Conservation (phyloP, 2,113 vertebrate species). For the Cochlearius cochlearius region DNA sequence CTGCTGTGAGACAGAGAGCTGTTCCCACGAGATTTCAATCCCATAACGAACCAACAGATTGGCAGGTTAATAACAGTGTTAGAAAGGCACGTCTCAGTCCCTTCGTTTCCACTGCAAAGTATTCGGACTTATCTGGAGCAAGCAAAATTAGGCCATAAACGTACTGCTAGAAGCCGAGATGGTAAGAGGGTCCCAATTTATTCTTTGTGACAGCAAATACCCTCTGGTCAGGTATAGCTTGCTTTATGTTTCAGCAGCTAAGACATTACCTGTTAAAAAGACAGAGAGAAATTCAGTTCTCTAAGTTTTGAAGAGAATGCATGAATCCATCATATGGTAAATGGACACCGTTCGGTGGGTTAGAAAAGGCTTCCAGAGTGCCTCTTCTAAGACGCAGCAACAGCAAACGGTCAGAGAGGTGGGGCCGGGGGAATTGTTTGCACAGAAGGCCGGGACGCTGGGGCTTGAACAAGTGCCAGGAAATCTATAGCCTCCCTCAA, state of each 20-base stretch:
- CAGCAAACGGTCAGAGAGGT: background rate
- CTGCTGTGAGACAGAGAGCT: background rate
- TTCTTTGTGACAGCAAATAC: background rate
- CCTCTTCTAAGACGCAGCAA: background rate
- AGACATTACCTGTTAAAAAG: background rate
- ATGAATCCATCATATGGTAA: background rate
- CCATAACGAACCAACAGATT: background rate
- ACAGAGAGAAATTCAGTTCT: background rate
- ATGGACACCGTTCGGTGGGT: background rate
- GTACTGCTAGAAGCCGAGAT: background rate
- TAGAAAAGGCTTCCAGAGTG: background rate
- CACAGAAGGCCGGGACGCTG: background rate
- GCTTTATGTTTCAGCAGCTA: background rate
- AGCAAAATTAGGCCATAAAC: slow-evolving; percentile 22
- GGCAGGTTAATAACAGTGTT: background rate
- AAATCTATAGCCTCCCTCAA: slow-evolving; percentile 33
- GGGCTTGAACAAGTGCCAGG: slow-evolving; percentile 14
- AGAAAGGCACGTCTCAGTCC: background rate
- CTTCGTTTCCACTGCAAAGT: background rate
- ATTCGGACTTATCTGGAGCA: background rate
- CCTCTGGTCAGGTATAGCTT: background rate
- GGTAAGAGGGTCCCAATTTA: background rate
- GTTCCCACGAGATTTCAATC: background rate
- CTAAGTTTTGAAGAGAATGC: background rate
- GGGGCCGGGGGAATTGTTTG: background rate